Base-by-base conservation (phyloP, 1,140 invertebrate genomes). In the Trissolcus basalis region DNA sequence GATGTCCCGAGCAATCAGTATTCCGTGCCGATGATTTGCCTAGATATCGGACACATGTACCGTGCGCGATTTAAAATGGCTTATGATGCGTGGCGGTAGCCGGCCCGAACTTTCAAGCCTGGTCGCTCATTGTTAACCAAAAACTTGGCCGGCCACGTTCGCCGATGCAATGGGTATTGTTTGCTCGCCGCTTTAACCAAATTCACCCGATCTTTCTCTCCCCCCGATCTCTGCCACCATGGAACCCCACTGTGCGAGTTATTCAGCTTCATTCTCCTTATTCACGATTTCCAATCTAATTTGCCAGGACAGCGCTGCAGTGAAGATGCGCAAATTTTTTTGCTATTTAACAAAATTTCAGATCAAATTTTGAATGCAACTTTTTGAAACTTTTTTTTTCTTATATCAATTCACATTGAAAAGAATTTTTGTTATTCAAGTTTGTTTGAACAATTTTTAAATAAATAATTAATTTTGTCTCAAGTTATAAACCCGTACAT, bases 261-360 rank as follows among this genome's bases (percentile, higher is more conserved):
- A 87, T 87, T 87, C 82, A 79, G 76, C 81, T 81, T 80, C 81
- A 87, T 86, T 81, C 84, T 79, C 75, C 80, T 85, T 83, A 39
- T 39, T n/a, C 80, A 83, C 82, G 81, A 85, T 82, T 85, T 85
- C 83, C 77, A 84, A 83, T 83, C 83, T 86, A 87, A 87, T 86
- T 86, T 82, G 86, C 82, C 81, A 80, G 82, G 86, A 87, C 86
- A 87, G 81, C 82, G 1, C 9, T n/a, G n/a, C 33, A 35, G 33
- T 10, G 10, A 35, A 5, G 33, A 39, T 39, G 36, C 9, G n/a
- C 36, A 3, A 27, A 27, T 3, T 27, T 27, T 1, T 27, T 27
- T 6, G 19, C 6, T 27, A 27, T 27, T 27, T 27, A 3, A 3
- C 19, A 27, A 27, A 27, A 27, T 27, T 6, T 27, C 6, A 27